Evolutionary conservation across 2,888 invertebrate genomes (phyloP).

Genomic region (Acleris emargana): DNA sequence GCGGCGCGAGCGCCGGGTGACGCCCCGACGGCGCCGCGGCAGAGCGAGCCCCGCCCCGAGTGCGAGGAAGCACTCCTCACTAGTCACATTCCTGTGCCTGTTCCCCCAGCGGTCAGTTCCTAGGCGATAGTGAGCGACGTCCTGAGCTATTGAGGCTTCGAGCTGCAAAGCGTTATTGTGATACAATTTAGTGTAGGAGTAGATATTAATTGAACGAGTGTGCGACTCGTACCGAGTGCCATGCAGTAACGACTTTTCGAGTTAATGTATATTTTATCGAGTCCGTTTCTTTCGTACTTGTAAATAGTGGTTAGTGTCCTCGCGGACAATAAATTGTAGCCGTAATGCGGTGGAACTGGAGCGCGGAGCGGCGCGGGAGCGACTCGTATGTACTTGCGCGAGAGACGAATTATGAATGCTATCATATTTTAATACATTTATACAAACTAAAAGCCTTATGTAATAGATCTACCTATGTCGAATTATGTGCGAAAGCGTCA

Average conservation of each 20-base stretch:
- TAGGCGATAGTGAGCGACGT: conserved; percentile 52
- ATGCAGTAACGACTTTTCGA: conserved; percentile 67
- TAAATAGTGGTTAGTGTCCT: conserved; percentile 57
- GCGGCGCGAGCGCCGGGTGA: conserved; percentile 42
- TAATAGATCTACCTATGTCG: conserved; percentile 60
- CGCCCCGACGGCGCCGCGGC: conserved; percentile 44
- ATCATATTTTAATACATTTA: conserved; percentile 78
- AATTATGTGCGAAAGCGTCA: conserved; percentile 57
- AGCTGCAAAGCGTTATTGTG: conserved; percentile 78
- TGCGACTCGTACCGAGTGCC: conserved; percentile 75
- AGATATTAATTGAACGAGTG: conserved; percentile 66
- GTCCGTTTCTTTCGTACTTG: conserved; percentile 56
- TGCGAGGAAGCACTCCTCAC: conserved; percentile 47
- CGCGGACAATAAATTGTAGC: conserved; percentile 66
- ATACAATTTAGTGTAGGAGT: conserved; percentile 77
- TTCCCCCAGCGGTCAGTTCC: conserved; percentile 52
- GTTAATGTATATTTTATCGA: conserved; percentile 58
- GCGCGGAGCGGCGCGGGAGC: conserved; percentile 36
- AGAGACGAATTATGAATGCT: conserved; percentile 74
- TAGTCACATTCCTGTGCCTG: conserved; percentile 65
- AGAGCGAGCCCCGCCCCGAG: conserved; percentile 29
- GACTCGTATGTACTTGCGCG: conserved; percentile 39
- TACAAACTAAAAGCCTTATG: conserved; percentile 68
- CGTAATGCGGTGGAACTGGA: conserved; percentile 47
- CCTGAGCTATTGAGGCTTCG: conserved; percentile 67